phyloP scores from a whole-genome alignment of 2,888 invertebrate genomes.

The Rhabditoides inermis region DNA sequence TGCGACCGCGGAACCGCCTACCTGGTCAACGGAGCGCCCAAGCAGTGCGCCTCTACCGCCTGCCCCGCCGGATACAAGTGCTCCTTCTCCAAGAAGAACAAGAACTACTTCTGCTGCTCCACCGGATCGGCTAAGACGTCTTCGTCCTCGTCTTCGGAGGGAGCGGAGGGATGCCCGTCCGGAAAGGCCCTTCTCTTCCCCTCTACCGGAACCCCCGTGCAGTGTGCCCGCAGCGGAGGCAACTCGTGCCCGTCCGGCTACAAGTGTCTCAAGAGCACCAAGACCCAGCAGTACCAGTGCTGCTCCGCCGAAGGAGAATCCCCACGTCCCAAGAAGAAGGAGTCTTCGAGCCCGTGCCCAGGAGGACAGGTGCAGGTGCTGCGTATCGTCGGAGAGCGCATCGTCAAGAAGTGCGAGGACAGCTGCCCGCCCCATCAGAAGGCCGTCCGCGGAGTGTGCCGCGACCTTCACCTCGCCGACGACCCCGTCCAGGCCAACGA shows the following conservation, averaged over 20 bases:
- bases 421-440: constrained; percentile 43
- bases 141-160: constrained; percentile 1
- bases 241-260: constrained; percentile 45
- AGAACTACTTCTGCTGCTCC: constrained; percentile 33
- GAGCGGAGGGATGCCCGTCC: constrained; percentile 33
- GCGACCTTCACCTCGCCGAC: constrained; percentile 31
- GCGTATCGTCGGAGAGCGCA: constrained; percentile 42
- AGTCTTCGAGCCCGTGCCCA: constrained; percentile 35
- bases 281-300: constrained; percentile 18
- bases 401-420: constrained; percentile 48
- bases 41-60: constrained; percentile 41
- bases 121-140: constrained; percentile 3
- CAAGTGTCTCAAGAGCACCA: constrained; percentile 25
- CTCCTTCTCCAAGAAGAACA: constrained; percentile 37
- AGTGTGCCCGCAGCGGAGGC: constrained; percentile 34
- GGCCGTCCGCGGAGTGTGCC: constrained; percentile 45
- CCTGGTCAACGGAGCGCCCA: constrained; percentile 42
- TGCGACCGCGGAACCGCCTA: constrained; percentile 43
- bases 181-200: constrained; percentile 48
- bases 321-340: constrained; percentile 11
- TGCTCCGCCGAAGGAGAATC: constrained; percentile 12
- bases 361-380: constrained; percentile 44
- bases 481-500: no score
- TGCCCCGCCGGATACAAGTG: constrained; percentile 45
- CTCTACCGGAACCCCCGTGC: constrained; percentile 49